These are phyloP conservation scores for Gastrophryne carolinensis DNA, from an alignment of 2,797 vertebrate genomes.

Conservation along the genomic window DNA sequence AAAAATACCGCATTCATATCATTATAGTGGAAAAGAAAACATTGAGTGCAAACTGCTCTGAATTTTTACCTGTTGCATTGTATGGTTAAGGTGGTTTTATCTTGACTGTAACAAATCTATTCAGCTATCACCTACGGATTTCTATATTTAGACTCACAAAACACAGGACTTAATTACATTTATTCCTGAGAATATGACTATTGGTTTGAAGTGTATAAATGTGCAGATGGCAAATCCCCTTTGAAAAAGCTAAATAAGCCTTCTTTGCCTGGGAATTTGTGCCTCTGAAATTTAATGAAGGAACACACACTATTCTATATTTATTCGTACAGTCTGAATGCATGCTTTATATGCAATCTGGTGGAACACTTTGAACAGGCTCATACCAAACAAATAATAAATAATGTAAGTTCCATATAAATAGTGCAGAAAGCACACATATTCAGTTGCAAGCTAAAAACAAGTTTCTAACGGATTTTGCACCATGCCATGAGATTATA, in stretches of 20 bases:
- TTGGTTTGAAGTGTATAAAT: slow-evolving; percentile 11
- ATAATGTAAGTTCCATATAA: no score
- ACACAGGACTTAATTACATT: slow-evolving; percentile 8
- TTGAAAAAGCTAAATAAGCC: slow-evolving; percentile 6
- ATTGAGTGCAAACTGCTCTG: no score
- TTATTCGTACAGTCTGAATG: background rate
- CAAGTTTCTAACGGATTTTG: no score
- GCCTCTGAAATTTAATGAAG: background rate
- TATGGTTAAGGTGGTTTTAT: background rate
- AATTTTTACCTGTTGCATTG: no score
- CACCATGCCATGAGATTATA: no score
- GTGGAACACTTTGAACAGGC: background rate
- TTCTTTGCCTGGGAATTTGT: background rate
- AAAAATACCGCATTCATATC: no score
- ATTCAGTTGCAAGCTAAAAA: no score
- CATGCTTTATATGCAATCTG: background rate
- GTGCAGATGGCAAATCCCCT: background rate
- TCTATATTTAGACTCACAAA: slow-evolving; percentile 16
- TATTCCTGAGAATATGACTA: slow-evolving; percentile 31
- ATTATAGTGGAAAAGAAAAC: no score
- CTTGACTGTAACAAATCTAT: slow-evolving; percentile 3
- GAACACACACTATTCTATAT: background rate
- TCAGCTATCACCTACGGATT: slow-evolving; percentile 16
- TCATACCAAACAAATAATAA: background rate
- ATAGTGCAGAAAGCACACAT: no score